phyloP scores from a whole-genome alignment of 1,140 invertebrate genomes.

The Condylostylus longicornis region DNA sequence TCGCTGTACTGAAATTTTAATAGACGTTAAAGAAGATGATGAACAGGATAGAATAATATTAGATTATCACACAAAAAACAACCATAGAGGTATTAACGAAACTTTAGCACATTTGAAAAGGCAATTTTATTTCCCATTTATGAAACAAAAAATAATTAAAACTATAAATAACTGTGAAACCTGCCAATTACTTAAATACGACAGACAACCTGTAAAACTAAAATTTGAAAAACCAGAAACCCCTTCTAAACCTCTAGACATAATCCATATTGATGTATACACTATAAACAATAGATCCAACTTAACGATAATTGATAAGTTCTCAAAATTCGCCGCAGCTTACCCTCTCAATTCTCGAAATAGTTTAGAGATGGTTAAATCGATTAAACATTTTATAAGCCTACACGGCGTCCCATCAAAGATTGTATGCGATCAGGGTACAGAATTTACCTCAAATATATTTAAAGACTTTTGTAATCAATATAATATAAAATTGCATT shows the following conservation, averaged over 20 bases:
- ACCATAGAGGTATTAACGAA: slow-evolving; percentile 27
- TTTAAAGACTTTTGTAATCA: slow-evolving; percentile 11
- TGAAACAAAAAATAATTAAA: slow-evolving; percentile 15
- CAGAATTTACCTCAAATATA: slow-evolving; percentile 10
- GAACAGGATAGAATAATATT: slow-evolving; percentile 19
- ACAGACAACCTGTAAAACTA: slow-evolving; percentile 15
- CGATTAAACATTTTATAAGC: no score
- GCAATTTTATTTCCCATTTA: slow-evolving; percentile 28
- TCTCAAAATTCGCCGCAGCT: no score
- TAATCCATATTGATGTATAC: no score
- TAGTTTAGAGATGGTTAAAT: no score
- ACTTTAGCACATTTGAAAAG: slow-evolving; percentile 21
- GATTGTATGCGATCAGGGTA: slow-evolving; percentile 11
- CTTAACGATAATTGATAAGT: no score
- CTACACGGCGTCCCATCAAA: no score
- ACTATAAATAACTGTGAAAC: slow-evolving; percentile 15
- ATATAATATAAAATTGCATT: slow-evolving; percentile 12
- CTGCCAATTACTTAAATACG: slow-evolving; percentile 16
- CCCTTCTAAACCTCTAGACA: no score
- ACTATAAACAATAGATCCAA: no score
- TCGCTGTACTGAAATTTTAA: slow-evolving; percentile 12
- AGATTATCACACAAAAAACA: slow-evolving; percentile 23
- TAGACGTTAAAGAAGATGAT: slow-evolving; percentile 13
- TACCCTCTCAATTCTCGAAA: no score
- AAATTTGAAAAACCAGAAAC: no score